Evolutionary conservation across 2,888 invertebrate genomes (phyloP), one percentile per base, ranked within the genome.

Genomic region (Eueremaeus valkanovi): DNA sequence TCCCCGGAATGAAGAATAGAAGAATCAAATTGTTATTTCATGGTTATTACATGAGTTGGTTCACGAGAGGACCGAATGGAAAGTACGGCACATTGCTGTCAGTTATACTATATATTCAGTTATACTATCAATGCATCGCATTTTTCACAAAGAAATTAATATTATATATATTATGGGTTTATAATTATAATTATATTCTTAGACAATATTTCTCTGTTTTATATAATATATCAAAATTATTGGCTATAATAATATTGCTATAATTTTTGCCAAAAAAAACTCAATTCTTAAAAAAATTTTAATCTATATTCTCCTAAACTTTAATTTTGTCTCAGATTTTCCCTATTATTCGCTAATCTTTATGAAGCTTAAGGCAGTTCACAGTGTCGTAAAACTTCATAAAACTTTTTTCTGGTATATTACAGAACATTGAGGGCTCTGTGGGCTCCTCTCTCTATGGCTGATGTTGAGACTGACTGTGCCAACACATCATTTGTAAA

Each of bases 61-160:
- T 61, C 61, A 18, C 31, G 61, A 16, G 31, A 31, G 61, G 61
- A 61, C 61, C 61, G 61, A 5, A 29, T 61, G 31, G 29, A 61
- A 29, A 61, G 61, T 61, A 61, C 61, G 61, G 61, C 61, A 61
- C 61, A 61, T 61, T 61, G 61, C 61, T 31, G 31, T 31, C 29
- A 61, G 31, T 31, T 61, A 61, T 61, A 51, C 6, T 51, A 5
- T 13, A 16, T 16, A 51, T 51, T 6, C n/a, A n/a, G n/a, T 51
- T 13, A 31, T 61, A 18, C 31, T 61, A 21, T 61, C 9, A 61
- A 55, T 55, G 27, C 55, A n/a, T n/a, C n/a, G n/a, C n/a, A 55
- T 29, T 55, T 51, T 51, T 55, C 24, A 55, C 55, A 55, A 55
- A 55, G 55, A 55, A 55, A 21, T 55, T 21, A 55, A 24, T 55